Percentiles rank a stretch among this genome's conserved stretches.
These are phyloP conservation scores for Trissolcus basalis DNA, from an alignment of 1,140 invertebrate species.

Conservation along the genomic window DNA sequence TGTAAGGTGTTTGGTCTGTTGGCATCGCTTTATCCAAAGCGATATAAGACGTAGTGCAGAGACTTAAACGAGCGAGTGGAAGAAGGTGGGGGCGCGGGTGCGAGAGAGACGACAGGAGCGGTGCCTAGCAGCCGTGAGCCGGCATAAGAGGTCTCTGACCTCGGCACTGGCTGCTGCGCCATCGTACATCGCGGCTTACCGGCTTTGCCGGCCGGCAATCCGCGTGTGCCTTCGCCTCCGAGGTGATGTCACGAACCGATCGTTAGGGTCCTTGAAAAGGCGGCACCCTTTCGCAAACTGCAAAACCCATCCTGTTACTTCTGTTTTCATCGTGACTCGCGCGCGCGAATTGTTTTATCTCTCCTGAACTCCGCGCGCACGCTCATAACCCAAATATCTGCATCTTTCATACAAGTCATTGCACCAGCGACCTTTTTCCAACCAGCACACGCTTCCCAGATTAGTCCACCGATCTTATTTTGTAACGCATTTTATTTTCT, in stretches of 20 bases:
- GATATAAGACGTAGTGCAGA: constrained; percentile 53
- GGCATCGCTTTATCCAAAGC: constrained; percentile 43
- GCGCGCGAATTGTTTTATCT: constrained; percentile 44
- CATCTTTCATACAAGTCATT: constrained; percentile 13
- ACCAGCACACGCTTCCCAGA: no score
- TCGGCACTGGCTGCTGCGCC: constrained; percentile 67
- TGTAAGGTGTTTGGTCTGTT: constrained; percentile 7
- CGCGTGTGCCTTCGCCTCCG: constrained; percentile 58
- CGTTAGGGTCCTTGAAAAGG: constrained; percentile 60
- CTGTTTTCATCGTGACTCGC: constrained; percentile 52
- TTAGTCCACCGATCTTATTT: no score
- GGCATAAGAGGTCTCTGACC: constrained; percentile 74
- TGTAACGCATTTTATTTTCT: neutral
- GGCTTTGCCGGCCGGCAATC: constrained; percentile 52
- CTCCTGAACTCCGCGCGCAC: constrained; percentile 17
- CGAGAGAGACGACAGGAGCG: constrained; percentile 59
- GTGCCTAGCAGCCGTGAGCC: constrained; percentile 65
- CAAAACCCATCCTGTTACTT: constrained; percentile 47
- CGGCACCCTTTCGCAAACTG: constrained; percentile 52
- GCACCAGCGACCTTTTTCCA: constrained; percentile 11
- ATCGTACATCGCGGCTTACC: constrained; percentile 51
- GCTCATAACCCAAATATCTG: constrained; percentile 31
- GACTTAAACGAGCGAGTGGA: constrained; percentile 57
- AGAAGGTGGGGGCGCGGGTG: constrained; percentile 25
- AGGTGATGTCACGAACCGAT: constrained; percentile 67